A percentile compares a stretch with the other conserved stretches of the same genome.
Evolutionary conservation across 2,797 vertebrate genomes (phyloP).

Genomic region (Argyrosomus regius): DNA sequence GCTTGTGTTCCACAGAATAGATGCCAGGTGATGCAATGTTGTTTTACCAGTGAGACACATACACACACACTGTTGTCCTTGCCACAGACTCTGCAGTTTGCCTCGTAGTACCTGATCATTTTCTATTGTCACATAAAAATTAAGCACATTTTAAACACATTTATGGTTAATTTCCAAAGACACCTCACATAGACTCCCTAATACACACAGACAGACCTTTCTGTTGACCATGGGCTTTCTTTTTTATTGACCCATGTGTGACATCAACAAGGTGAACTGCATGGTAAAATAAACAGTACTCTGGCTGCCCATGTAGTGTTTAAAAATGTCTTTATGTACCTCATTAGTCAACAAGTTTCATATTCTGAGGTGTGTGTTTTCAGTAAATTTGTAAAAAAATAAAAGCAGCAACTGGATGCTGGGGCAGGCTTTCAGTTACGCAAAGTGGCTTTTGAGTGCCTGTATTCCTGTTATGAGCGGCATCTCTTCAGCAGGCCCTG

Average conservation of each 20-base stretch:
- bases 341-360: not conserved
- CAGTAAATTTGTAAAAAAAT: not conserved
- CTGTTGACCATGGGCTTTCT: constrained; percentile 22
- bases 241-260: constrained; percentile 39
- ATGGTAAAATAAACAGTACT: constrained; percentile 43
- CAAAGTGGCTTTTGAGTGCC: too few species aligned
- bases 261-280: constrained; percentile 27
- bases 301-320: not conserved
- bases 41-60: constrained; percentile 50
- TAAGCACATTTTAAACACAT: constrained; percentile 14
- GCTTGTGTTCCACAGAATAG: constrained; percentile 67
- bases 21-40: constrained; percentile 76
- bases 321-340: constrained; percentile 14
- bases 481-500: too few species aligned
- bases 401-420: too few species aligned
- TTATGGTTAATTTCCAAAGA: not conserved
- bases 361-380: not conserved
- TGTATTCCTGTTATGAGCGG: too few species aligned
- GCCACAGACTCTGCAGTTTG: constrained; percentile 23
- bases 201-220: constrained; percentile 6
- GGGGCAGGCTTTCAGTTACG: too few species aligned
- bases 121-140: constrained; percentile 1
- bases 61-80: constrained; percentile 7
- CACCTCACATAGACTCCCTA: not conserved
- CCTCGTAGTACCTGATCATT: constrained; percentile 6